Evolutionary conservation across 2,113 vertebrate species (phyloP).

Genomic region (Phocoena sinus): DNA sequence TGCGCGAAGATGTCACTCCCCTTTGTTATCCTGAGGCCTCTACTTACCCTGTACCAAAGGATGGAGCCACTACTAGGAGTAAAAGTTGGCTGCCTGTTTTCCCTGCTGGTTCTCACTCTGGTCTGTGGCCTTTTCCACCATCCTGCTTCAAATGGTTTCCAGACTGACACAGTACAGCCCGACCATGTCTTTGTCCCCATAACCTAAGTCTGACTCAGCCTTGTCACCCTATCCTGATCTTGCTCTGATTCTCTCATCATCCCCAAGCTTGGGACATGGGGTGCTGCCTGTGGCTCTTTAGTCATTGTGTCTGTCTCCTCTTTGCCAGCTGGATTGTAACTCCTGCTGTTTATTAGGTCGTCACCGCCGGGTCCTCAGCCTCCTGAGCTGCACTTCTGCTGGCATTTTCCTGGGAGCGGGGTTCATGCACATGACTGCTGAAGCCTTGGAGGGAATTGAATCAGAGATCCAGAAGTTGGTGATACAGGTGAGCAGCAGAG

Average conservation of each 20-base stretch:
- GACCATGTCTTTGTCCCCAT: neutral
- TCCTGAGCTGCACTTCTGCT: constrained; percentile 72
- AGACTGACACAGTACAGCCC: constrained; percentile 67
- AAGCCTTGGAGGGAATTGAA: constrained; percentile 70
- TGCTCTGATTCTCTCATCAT: neutral
- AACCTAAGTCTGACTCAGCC: neutral
- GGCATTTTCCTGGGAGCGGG: constrained; percentile 77
- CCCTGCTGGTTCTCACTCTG: constrained; percentile 66
- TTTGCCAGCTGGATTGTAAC: neutral
- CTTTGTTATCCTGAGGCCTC: neutral
- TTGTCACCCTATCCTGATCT: neutral
- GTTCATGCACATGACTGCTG: constrained; percentile 76
- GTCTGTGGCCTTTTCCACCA: constrained; percentile 70
- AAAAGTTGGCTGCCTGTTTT: constrained; percentile 72
- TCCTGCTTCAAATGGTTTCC: constrained; percentile 74
- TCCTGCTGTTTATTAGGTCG: constrained; percentile 45
- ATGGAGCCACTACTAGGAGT: constrained; percentile 73
- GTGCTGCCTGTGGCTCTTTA: neutral
- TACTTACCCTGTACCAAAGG: neutral
- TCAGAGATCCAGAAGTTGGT: constrained; percentile 56
- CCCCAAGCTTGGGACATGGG: neutral
- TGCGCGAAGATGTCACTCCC: neutral
- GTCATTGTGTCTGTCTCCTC: neutral
- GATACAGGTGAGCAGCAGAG: constrained; percentile 52
- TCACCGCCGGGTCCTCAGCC: constrained; percentile 64